A percentile compares a stretch with the other conserved stretches of the same genome.
Evolutionary conservation across 1,140 invertebrate species (phyloP).

Genomic region (Physella acuta): DNA sequence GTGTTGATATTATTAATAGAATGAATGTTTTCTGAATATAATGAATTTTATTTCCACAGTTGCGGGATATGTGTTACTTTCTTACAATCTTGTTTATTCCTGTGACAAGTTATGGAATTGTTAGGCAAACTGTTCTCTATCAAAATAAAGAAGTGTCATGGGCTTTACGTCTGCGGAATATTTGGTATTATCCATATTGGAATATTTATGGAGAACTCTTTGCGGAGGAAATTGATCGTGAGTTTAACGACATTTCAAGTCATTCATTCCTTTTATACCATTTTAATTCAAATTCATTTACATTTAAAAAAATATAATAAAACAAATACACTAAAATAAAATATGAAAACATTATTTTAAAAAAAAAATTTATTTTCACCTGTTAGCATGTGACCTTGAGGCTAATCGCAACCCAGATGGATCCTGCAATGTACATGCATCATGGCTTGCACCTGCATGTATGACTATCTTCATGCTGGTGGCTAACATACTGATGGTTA

Average conservation of each 20-base stretch:
- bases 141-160: conserved; percentile 85
- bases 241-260: conserved; percentile 33
- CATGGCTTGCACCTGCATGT: conserved; percentile 90
- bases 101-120: conserved; percentile 93
- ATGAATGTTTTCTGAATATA: neutral
- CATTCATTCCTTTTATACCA: no score
- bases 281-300: no score
- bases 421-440: conserved; percentile 75
- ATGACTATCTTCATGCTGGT: conserved; percentile 95
- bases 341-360: no score
- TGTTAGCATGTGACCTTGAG: conserved; percentile 58
- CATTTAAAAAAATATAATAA: no score
- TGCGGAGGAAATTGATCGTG: conserved; percentile 78
- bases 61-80: conserved; percentile 73
- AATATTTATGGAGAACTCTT: conserved; percentile 99
- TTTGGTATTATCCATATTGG: conserved; percentile 94
- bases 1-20: no score
- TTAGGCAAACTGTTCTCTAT: conserved; percentile 87
- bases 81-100: conserved; percentile 92
- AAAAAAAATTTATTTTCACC: neutral
- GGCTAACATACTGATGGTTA: conserved; percentile 94
- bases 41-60: conserved; percentile 38
- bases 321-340: no score
- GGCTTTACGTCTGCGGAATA: conserved; percentile 78
- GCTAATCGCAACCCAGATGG: conserved; percentile 46